Evolutionary conservation across 2,888 invertebrate species (phyloP).

Genomic region (Entomobrya proxima): DNA sequence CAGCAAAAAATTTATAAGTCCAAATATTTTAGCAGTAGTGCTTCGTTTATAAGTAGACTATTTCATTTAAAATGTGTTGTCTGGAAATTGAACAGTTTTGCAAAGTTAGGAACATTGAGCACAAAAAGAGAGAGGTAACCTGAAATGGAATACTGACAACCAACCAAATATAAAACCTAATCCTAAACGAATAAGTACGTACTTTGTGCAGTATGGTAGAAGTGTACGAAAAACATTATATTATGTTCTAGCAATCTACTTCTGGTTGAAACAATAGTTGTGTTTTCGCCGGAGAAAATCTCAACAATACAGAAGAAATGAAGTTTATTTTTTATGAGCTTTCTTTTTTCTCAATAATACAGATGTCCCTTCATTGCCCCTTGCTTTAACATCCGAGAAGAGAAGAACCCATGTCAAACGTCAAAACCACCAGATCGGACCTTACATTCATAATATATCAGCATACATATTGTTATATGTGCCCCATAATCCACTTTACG

Average conservation of each 20-base stretch:
- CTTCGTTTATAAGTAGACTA: not conserved
- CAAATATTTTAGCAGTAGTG: not conserved
- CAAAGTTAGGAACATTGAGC: not conserved
- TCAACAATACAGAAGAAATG: not conserved
- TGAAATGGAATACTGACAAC: too few relatives aligned
- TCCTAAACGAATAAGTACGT: too few relatives aligned
- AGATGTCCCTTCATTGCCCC: not conserved
- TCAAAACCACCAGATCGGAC: not conserved
- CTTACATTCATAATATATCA: not conserved
- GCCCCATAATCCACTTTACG: not conserved
- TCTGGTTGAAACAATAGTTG: too few relatives aligned
- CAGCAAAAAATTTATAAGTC: too few relatives aligned
- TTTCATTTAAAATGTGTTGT: not conserved
- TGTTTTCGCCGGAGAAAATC: too few relatives aligned
- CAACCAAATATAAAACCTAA: too few relatives aligned
- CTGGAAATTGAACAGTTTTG: not conserved
- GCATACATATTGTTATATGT: not conserved
- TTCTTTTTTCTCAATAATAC: not conserved
- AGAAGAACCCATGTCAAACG: not conserved
- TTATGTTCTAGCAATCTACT: too few relatives aligned
- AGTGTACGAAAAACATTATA: too few relatives aligned
- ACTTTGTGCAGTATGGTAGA: too few relatives aligned
- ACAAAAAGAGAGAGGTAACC: too few relatives aligned
- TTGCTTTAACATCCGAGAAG: not conserved
- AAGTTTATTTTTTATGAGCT: not conserved